These are phyloP conservation scores for Mactromeris polynyma DNA, from an alignment of 2,888 invertebrate species.

Conservation along the genomic window DNA sequence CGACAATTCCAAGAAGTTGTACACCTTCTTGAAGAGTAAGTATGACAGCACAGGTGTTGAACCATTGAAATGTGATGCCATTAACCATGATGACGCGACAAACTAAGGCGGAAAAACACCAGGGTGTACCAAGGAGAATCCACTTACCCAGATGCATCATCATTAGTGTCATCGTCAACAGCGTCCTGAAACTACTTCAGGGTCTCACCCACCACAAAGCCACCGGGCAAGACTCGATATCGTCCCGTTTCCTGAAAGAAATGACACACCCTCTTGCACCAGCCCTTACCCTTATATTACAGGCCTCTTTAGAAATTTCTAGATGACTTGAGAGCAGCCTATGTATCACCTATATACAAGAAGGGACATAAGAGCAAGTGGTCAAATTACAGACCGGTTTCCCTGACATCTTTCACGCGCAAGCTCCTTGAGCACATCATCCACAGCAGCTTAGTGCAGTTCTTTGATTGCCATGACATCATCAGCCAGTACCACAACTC, in stretches of 20 bases:
- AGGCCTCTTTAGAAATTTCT: constrained; percentile 19
- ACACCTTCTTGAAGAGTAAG: constrained; percentile 24
- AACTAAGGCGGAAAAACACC: constrained; percentile 10
- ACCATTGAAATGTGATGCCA: constrained; percentile 26
- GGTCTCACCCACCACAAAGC: constrained; percentile 42
- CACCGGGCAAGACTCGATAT: constrained; percentile 29
- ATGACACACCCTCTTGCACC: constrained; percentile 31
- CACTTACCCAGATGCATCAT: not conserved
- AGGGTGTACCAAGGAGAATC: not conserved
- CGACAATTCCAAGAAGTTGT: constrained; percentile 31
- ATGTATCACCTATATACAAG: constrained; percentile 39
- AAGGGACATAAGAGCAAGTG: constrained; percentile 37
- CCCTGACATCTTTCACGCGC: constrained; percentile 32
- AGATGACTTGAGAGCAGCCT: constrained; percentile 30
- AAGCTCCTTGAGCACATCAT: constrained; percentile 40
- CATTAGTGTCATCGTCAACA: not conserved
- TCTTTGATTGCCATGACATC: constrained; percentile 20
- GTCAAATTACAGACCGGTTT: constrained; percentile 32
- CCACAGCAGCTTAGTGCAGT: constrained; percentile 26
- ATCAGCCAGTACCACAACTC: no score
- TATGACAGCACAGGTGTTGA: not conserved
- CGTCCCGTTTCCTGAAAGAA: constrained; percentile 25
- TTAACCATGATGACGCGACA: not conserved
- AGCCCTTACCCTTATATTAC: constrained; percentile 10
- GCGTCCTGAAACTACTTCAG: constrained; percentile 36